Conservation (phyloP, 2,888 invertebrate genomes). For the Thyatira batis region DNA sequence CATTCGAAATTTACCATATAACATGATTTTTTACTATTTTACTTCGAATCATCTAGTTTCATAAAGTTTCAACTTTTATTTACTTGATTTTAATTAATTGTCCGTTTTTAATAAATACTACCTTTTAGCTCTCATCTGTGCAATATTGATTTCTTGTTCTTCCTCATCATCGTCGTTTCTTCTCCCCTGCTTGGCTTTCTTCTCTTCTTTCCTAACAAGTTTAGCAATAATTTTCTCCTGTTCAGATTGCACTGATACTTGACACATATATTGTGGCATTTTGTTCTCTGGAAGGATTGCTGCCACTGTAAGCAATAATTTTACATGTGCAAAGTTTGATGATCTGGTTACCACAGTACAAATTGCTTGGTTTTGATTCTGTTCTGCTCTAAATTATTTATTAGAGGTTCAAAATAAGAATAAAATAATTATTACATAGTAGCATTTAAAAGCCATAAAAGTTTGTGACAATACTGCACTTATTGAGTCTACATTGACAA, state of each 20-base stretch:
- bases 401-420: no score
- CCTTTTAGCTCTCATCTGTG: slow-evolving; percentile 81
- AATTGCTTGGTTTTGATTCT: no score
- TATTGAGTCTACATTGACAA: no score
- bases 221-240: slow-evolving; percentile 90
- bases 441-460: no score
- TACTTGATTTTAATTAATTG: not conserved
- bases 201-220: slow-evolving; percentile 91
- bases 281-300: slow-evolving; percentile 67
- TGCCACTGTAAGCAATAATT: slow-evolving; percentile 58
- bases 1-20: not conserved
- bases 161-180: slow-evolving; percentile 75
- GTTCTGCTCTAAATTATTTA: no score
- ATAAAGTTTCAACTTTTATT: no score
- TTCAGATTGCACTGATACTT: slow-evolving; percentile 92
- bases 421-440: no score
- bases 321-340: no score
- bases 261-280: slow-evolving; percentile 87
- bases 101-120: slow-evolving; percentile 18
- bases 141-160: slow-evolving; percentile 78
- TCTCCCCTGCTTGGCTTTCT: slow-evolving; percentile 82
- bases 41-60: no score
- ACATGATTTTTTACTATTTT: no score
- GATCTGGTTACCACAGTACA: no score
- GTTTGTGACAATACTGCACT: no score